These are phyloP conservation scores for Ctenochaetus hawaiiensis DNA, from an alignment of 2,797 vertebrate genomes.

Conservation along the genomic window DNA sequence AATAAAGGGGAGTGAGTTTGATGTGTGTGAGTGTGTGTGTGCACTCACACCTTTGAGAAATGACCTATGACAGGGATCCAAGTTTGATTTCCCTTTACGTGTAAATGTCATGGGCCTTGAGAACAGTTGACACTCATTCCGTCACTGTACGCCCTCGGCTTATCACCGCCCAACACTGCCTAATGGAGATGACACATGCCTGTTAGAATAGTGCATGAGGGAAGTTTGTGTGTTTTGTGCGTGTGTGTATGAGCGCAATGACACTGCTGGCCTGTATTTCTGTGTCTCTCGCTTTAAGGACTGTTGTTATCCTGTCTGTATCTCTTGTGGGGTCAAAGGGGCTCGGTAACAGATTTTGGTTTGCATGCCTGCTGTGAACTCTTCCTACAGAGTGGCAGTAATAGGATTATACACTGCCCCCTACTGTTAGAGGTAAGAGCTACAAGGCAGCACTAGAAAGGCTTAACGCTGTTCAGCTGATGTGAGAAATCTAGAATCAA, in stretches of 20 bases:
- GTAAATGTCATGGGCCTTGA: constrained; percentile 81
- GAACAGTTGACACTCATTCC: constrained; percentile 75
- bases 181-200: constrained; percentile 73
- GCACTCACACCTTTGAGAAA: constrained; percentile 70
- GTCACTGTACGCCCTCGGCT: constrained; percentile 70
- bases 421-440: constrained; percentile 59
- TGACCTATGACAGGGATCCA: constrained; percentile 71
- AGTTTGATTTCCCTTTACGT: constrained; percentile 74
- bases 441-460: constrained; percentile 41
- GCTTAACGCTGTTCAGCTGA: constrained; percentile 41
- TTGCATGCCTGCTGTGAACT: constrained; percentile 43
- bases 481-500: constrained; percentile 39
- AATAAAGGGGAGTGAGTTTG: not conserved
- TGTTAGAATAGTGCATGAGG: constrained; percentile 56
- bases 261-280: constrained; percentile 2
- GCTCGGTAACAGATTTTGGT: constrained; percentile 34
- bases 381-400: constrained; percentile 11
- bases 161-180: constrained; percentile 68
- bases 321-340: constrained; percentile 50
- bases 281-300: constrained; percentile 23
- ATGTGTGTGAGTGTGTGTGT: constrained; percentile 2
- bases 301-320: constrained; percentile 30
- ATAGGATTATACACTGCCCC: constrained; percentile 64
- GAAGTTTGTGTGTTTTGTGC: constrained; percentile 23
- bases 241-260: not conserved